A percentile compares a stretch with the other conserved stretches of the same genome.
Evolutionary conservation across 2,888 invertebrate species (phyloP).

Genomic region (Cancer borealis): DNA sequence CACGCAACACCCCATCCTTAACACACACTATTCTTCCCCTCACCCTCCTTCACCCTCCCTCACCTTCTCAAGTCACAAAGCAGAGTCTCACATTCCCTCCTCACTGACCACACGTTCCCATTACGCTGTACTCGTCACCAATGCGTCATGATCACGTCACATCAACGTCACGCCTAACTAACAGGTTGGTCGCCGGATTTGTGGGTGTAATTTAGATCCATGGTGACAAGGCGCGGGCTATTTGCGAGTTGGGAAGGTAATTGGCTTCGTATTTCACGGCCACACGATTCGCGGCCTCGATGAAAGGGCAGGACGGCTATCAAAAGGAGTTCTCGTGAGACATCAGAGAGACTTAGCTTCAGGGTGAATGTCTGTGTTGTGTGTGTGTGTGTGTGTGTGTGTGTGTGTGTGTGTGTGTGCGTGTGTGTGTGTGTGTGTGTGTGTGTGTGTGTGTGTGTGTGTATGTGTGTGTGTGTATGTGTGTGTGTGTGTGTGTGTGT

Average conservation of each 20-base stretch:
- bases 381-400: neutral
- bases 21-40: neutral
- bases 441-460: neutral
- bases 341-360: slow-evolving; percentile 13
- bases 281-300: neutral
- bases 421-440: neutral
- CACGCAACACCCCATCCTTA: neutral
- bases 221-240: slow-evolving; percentile 13
- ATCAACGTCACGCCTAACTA: slow-evolving; percentile 1
- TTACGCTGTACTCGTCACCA: neutral
- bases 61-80: neutral
- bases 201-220: slow-evolving; percentile 18
- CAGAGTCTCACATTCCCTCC: neutral
- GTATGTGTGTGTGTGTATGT: neutral
- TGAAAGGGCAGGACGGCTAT: neutral
- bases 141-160: neutral
- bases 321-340: neutral
- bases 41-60: neutral
- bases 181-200: neutral
- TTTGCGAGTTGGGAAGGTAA: slow-evolving; percentile 24
- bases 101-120: neutral
- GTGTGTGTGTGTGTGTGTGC: neutral
- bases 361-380: neutral
- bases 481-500: neutral
- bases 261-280: slow-evolving; percentile 29